Base-by-base conservation (phyloP, 2,113 vertebrate genomes). In the Dendropsophus ebraccatus region DNA sequence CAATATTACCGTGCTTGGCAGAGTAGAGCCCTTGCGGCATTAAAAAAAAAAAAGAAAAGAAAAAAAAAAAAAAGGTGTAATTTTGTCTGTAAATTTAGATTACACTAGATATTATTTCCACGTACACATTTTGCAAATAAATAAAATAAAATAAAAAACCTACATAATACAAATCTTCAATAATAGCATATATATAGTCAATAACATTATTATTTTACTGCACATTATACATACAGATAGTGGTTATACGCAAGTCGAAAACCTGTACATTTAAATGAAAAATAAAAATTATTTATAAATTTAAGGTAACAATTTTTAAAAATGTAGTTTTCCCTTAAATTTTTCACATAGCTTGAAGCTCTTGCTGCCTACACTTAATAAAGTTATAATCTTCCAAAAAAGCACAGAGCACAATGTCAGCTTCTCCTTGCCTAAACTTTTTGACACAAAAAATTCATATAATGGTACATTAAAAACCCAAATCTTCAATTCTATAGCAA, bases 11-110 rank as follows among this genome's bases (percentile, higher is more conserved):
- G 88, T 93, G 94, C 94, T 95, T 96, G 95, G 93, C 94, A 96
- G 86, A 93, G 93, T 94, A 93, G 92, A 90, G 92, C 93, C 93
- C 93, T 95, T 95, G 93, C 90, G 92, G 94, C 94, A 90, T 94
- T 92, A 93, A 94, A 50, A 32, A 81, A 49, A 49, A 81, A 62
- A 47, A 81, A n/a, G n/a, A n/a, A n/a, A n/a, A n/a, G n/a, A n/a
- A n/a, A 62, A 93, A 28, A 94, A 94, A 94, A 93, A 74, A 95
- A 95, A 93, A 92, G 93, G 93, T 93, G 94, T 96, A 95, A 96
- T 96, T 96, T 94, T 95, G 93, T 94, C 95, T 96, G 95, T 96
- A 95, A 96, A 92, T 95, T 95, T 92, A 91, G 91, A 96, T 97
- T 95, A 96, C 92, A 92, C 93, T 91, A 89, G 91, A 95, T 96